phyloP scores from a whole-genome alignment of 2,797 vertebrate genomes.

The Columba guinea region DNA sequence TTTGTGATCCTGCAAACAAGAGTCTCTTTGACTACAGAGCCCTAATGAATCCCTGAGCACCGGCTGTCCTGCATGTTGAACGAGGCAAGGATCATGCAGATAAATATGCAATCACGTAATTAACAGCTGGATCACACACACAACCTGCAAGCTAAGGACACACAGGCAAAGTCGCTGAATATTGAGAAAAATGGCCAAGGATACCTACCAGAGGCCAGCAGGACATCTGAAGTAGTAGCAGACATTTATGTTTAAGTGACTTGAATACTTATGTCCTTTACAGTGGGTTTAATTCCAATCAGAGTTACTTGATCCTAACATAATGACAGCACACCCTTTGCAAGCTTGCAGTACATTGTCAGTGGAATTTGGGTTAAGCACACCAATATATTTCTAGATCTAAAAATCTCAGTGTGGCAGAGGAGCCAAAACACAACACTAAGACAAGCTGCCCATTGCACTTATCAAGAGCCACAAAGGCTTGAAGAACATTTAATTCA shows the following conservation, averaged over 20 bases:
- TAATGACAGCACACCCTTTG: background rate
- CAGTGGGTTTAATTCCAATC: background rate
- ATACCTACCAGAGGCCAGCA: background rate
- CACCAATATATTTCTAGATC: background rate
- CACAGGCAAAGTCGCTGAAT: rapidly evolving
- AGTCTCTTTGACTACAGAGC: background rate
- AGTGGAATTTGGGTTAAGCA: background rate
- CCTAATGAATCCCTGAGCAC: background rate
- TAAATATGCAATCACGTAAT: background rate
- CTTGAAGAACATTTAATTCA: background rate
- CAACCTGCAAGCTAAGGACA: rapidly evolving
- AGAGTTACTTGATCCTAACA: background rate
- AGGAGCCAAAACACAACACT: background rate
- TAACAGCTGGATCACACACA: background rate
- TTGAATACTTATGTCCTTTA: background rate
- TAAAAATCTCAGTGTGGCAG: background rate
- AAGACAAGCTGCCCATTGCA: background rate
- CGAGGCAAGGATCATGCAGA: background rate
- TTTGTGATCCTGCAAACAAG: background rate
- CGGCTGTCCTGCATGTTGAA: background rate
- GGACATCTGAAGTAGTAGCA: background rate
- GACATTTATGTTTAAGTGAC: rapidly evolving
- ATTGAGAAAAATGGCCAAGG: background rate
- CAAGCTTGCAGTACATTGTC: background rate
- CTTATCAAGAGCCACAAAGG: background rate